Evolutionary conservation across 2,888 invertebrate genomes (phyloP), one percentile per base, ranked within the genome.

Genomic region (Glaucopsyche alexis): DNA sequence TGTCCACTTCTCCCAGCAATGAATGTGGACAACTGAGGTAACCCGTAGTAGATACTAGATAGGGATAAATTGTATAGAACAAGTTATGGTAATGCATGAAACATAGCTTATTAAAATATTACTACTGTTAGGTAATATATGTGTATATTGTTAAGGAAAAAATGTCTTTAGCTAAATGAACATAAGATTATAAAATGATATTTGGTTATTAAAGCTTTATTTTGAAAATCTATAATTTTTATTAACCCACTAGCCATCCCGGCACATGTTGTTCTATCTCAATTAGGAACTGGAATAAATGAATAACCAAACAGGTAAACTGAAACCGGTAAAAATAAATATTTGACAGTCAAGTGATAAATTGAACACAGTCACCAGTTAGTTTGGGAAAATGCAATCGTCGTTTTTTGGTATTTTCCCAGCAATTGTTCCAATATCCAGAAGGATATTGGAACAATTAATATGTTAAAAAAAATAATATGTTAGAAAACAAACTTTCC

Each of bases 151-250:
- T 29, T 60, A 60, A 60, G 60, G 29, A 60, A 38, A 60, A 60
- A 29, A 60, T 60, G 13, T 60, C 29, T 60, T 29, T 60, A 60
- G 29, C 60, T 60, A 29, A 60, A 60, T 60, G 60, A 38, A 38
- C 60, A 60, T 60, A 60, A 60, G 13, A 29, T 29, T 60, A 11
- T 60, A 60, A 60, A 60, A 60, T 60, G 60, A 60, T 60, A 60
- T 60, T 60, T 60, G 29, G 29, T 60, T 60, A 60, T 60, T 60
- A 60, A 60, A 60, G 29, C 2, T 60, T 60, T 60, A 60, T 60
- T 60, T 60, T 60, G 13, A 60, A 60, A 60, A 60, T 29, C 11
- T 29, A 19, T 11, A 4, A 19, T 19, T 55, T 55, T 55, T 55
- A 29, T 55, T 29, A 29, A 29, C 29, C 29, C 29, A 29, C 29